Base-by-base conservation (phyloP, 37 sponge, comb jelly and placozoan species). In the Chondrosia reniformis region DNA sequence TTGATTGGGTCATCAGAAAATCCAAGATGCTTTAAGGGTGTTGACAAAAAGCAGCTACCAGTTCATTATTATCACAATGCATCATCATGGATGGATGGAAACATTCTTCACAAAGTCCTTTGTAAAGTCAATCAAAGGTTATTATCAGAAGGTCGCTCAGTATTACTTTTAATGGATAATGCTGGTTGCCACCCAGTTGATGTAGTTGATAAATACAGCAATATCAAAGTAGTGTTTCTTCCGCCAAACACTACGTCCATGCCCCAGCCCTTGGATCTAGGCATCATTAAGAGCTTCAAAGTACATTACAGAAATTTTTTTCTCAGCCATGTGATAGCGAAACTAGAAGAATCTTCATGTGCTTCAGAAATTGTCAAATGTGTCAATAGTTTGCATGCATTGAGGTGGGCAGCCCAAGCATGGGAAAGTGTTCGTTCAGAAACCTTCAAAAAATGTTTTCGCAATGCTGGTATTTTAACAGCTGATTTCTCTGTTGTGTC, bases 1-100 rank as follows among this genome's bases (percentile, higher is more conserved):
- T 77, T 88, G 0, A 83, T 90, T n/a, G 85, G 93, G 93, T 65
- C 80, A 32, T 84, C 86, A 12, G 79, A 82, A 67, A 92, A 76
- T 30, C 92, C 84, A 21, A 74, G 88, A 45, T 87, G 87, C 77
- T 77, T 86, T 19, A 77, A 80, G 12, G 58, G 82, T 25, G 40
- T 87, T 55, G 67, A 87, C 42, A 87, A 80, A 77, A 17, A 46
- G 5, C 21, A 1, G 12, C 49, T 91, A 34, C 92, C 92, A 59
- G 88, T 84, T 46, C 33, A 28, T 9, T 91, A 87, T 64, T 91
- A 58, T 76, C 76, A 63, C 63, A 87, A 91, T 41, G 28, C 74
- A 49, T 87, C 81, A 54, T 74, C 89, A 27, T 80, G 81, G 87
- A 74, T 86, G 87, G 67, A 41, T 5, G 81, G 94, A 77, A 81